A percentile compares a stretch with the other conserved stretches of the same genome.
Conservation (phyloP, 2,888 invertebrate genomes). For the Acanthosepion esculentum region DNA sequence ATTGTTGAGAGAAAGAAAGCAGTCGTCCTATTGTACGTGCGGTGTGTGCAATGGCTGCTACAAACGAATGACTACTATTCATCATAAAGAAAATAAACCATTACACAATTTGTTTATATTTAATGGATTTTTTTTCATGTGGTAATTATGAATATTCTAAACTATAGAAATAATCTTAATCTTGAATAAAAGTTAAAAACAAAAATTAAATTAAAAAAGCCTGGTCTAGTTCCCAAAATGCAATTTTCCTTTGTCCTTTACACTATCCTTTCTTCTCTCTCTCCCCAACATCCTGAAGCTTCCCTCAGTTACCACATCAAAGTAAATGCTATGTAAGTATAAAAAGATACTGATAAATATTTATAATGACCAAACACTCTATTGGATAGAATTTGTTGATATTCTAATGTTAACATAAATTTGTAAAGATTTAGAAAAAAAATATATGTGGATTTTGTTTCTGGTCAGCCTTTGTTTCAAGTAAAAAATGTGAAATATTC, state of each 20-base stretch:
- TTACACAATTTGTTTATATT: background rate
- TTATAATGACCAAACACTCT: background rate
- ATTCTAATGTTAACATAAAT: background rate
- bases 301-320: background rate
- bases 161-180: background rate
- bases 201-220: background rate
- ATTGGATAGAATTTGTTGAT: background rate
- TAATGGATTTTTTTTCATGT: background rate
- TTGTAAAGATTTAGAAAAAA: background rate
- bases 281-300: background rate
- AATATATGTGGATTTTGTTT: background rate
- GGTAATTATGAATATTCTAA: background rate
- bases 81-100: background rate
- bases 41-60: background rate
- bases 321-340: background rate
- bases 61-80: background rate
- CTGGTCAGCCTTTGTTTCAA: background rate
- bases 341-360: background rate
- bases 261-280: background rate
- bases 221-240: background rate
- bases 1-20: background rate
- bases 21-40: background rate
- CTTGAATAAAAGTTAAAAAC: background rate
- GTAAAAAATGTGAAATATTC: background rate
- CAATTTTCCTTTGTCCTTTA: background rate